Conservation (phyloP, 2,888 invertebrate species). For the Cynaeus angustus region DNA sequence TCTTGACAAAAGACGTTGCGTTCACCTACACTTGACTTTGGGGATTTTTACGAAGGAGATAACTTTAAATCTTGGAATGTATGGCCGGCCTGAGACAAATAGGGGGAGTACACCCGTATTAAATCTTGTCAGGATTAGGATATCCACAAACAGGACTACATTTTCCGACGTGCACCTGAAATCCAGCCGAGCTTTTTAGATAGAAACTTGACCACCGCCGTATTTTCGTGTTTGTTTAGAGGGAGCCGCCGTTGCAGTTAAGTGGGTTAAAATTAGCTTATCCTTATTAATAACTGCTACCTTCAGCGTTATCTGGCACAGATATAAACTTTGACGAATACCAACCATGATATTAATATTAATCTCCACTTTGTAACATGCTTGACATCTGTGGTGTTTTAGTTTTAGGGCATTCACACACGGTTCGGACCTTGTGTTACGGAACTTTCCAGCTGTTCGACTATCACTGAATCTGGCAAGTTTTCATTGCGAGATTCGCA, state of each 20-base stretch:
- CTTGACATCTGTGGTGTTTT: slow-evolving; percentile 44
- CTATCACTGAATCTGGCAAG: slow-evolving; percentile 1
- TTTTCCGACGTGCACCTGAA: background rate
- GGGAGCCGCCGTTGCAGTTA: background rate
- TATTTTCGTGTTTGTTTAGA: slow-evolving; percentile 2
- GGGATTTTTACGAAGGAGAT: slow-evolving; percentile 33
- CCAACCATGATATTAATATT: slow-evolving; percentile 44
- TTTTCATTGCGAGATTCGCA: background rate
- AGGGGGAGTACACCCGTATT: slow-evolving; percentile 22
- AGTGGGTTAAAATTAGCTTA: slow-evolving; percentile 40
- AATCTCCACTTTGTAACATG: slow-evolving; percentile 36
- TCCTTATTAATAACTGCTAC: slow-evolving; percentile 28
- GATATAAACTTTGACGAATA: slow-evolving; percentile 28
- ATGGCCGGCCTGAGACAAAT: slow-evolving; percentile 29
- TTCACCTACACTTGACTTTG: slow-evolving; percentile 44
- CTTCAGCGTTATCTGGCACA: slow-evolving; percentile 19
- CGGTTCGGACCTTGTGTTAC: slow-evolving; percentile 17
- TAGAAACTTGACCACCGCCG: no score
- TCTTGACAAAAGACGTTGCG: slow-evolving; percentile 41
- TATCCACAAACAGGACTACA: slow-evolving; percentile 6
- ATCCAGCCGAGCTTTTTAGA: no score
- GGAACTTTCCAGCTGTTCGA: slow-evolving; percentile 17
- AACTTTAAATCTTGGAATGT: slow-evolving; percentile 32
- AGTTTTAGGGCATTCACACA: slow-evolving; percentile 39
- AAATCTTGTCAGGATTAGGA: slow-evolving; percentile 22